Base-by-base conservation (phyloP, 2,113 vertebrate species). In the Cavia porcellus region DNA sequence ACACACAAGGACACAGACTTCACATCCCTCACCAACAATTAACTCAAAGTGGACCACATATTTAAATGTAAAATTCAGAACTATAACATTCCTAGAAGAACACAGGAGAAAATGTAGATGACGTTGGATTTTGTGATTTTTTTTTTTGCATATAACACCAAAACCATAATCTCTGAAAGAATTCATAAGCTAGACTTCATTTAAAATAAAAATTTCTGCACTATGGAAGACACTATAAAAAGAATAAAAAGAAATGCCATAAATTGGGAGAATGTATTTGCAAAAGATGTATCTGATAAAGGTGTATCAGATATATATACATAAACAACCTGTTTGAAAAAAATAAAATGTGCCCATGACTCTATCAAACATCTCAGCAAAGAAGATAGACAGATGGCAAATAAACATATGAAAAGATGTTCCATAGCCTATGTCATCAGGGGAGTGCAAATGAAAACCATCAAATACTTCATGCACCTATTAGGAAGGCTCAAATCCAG, bases 251-350 rank as follows among this genome's bases (percentile, higher is more conserved):
- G 55, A 50, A 14, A 92, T 47, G n/a, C 12, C n/a, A 66, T 30
- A 80, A 90, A 35, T 9, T 55, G 55, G 61, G 50, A 95, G 81
- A 96, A 79, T 81, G 57, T 45, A 77, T 52, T 80, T 93, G 32
- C 32, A 84, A 57, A 95, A 68, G 62, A 64, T 12, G 3, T 87
- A 92, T 32, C 45, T 95, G 57, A 50, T 96, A 93, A 92, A 95
- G 50, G 50, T 52, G 50, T 52, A 52, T 52, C 50, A 52, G 50
- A 52, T 52, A 52, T 52, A 50, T 50, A 50, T 50, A n/a, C n/a
- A n/a, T n/a, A 74, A 91, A 28, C 72, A 86, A 83, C 74, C 35
- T 84, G 5, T n/a, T 72, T 84, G 10, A 90, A 94, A 87, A 92
- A 95, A 87, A 90, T 57, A 57, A 92, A 94, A 42, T 28, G 28